phyloP scores from a whole-genome alignment of 2,113 vertebrate genomes.

The Sylvietta virens region DNA sequence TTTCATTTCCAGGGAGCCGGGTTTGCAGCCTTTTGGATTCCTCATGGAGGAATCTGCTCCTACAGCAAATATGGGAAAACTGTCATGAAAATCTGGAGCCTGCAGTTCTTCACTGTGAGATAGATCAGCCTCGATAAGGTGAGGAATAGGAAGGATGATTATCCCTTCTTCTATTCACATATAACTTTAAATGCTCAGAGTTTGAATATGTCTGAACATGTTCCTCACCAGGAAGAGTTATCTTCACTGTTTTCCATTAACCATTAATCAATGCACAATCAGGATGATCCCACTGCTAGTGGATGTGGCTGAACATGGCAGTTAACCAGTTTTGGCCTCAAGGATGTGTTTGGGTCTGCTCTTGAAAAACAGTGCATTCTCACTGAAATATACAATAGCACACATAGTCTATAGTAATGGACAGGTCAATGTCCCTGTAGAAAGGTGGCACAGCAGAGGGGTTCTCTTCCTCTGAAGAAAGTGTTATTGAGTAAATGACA shows the following conservation, averaged over 20 bases:
- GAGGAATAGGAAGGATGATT: not conserved
- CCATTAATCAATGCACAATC: not conserved
- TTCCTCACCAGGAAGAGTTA: not conserved
- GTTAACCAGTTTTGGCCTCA: not conserved
- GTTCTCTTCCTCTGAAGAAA: not conserved
- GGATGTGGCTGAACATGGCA: not conserved
- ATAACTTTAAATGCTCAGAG: not conserved
- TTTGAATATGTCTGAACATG: not conserved
- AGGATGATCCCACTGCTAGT: not conserved
- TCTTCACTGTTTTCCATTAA: not conserved
- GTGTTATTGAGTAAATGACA: not conserved
- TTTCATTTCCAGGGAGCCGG: not conserved
- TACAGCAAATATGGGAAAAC: not conserved
- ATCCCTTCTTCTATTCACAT: not conserved
- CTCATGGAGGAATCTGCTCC: not conserved
- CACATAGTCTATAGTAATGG: not conserved
- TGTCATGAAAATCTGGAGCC: not conserved
- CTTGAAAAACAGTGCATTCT: not conserved
- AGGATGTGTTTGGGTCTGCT: not conserved
- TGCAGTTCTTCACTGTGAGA: not conserved
- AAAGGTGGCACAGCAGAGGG: not conserved
- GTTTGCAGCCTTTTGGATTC: not conserved
- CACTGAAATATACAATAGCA: not conserved
- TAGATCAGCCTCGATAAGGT: not conserved
- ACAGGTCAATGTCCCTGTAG: too few relatives aligned